phyloP scores from a whole-genome alignment of 64 coral and sea anemone species.

The Montipora efflorescens region DNA sequence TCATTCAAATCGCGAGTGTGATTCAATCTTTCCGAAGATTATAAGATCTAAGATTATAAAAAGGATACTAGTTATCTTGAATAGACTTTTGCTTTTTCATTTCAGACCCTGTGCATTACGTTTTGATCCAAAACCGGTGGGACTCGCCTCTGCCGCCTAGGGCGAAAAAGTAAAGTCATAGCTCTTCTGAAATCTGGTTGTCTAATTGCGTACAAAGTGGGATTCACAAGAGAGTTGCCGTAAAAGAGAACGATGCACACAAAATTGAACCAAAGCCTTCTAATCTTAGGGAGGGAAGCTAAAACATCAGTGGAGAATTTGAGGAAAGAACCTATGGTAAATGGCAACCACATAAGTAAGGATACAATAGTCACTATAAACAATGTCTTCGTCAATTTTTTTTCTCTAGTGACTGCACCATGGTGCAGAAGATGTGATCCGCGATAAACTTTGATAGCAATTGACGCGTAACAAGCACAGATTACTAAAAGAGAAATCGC shows the following conservation, averaged over 20 bases:
- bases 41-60: no score
- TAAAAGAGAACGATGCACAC: no score
- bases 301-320: neutral
- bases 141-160: neutral
- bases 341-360: neutral
- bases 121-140: no score
- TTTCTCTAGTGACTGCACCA: neutral
- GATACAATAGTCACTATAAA: neutral
- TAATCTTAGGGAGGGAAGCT: no score
- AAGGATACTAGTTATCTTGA: no score
- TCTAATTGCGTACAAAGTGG: neutral
- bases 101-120: no score
- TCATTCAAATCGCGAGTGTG: no score
- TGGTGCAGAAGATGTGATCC: slow-evolving; percentile 6
- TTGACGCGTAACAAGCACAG: neutral
- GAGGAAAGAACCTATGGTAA: neutral
- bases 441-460: neutral
- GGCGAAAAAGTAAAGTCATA: neutral
- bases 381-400: neutral
- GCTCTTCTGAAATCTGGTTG: slow-evolving; percentile 20
- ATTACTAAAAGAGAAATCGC: neutral
- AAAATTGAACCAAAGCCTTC: neutral
- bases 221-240: slow-evolving; percentile 1
- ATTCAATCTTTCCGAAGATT: no score
- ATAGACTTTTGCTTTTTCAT: no score